Evolutionary conservation across 2,113 vertebrate species (phyloP), one percentile per base, ranked within the genome.

Genomic region (Ammodramus savannarum): DNA sequence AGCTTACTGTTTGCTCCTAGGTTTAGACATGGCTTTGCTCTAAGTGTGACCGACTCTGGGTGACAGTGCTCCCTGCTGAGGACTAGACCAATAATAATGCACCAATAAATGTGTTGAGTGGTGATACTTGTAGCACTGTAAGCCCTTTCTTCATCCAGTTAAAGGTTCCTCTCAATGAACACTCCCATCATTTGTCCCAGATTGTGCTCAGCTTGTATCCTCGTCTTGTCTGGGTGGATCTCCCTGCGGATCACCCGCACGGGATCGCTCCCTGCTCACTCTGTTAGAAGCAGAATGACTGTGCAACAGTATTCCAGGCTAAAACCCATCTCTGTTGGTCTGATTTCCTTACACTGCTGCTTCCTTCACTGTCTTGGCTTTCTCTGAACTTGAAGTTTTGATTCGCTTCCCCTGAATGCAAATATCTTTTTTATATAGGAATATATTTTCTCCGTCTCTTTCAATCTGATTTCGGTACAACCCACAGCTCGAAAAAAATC

Each of bases 11-110:
- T 51, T n/a, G 68, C 91, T 87, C 71, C 85, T 95, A 92, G 81
- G 83, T 95, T 96, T 95, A 94, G 96, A 41, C 90, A 83, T 97
- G 1, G 73, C 94, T 90, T 94, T 71, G 91, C 94, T 94, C 66
- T 83, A n/a, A 59, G 51, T 36, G 91, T 90, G 87, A 85, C 82
- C 5, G 1, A 76, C 85, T 94, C 88, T 79, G 94, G 89, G 23
- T 88, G 85, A 55, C 91, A 71, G 85, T 90, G 93, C 85, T 96
- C 52, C 66, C 48, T 58, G 91, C 93, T 87, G 92, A 95, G 87
- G 88, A 17, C 65, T 95, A 90, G 61, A 44, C 71, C 92, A 77
- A 16, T 73, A 92, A 69, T 81, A 78, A 65, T 61, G 61, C 75
- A 93, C 94, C 94, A 65, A 46, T 90, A 89, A 71, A 54, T 16